Percentiles rank a stretch among this genome's conserved stretches.
Evolutionary conservation across 2,113 vertebrate genomes (phyloP).

Genomic region (Condylura cristata): DNA sequence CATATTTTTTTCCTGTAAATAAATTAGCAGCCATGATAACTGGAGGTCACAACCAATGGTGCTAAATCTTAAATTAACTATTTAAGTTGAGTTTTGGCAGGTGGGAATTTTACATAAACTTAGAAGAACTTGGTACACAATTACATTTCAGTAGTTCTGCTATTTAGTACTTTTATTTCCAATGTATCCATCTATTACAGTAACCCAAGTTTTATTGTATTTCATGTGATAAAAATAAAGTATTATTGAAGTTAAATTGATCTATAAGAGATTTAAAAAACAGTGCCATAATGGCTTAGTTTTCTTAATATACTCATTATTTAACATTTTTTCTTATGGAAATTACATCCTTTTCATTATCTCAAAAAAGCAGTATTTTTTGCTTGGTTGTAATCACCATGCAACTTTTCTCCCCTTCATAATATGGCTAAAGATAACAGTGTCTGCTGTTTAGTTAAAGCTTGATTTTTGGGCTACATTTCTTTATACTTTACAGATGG

Average conservation of each 20-base stretch:
- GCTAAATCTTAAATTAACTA: conserved; percentile 21
- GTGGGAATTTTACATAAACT: conserved; percentile 3
- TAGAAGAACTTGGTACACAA: conserved; percentile 17
- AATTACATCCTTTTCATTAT: conserved; percentile 37
- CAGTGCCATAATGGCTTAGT: background rate
- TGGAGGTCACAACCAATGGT: background rate
- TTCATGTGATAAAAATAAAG: background rate
- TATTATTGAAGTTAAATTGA: conserved; percentile 12
- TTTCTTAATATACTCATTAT: conserved; percentile 26
- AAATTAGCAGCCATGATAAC: background rate
- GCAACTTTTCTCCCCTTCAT: background rate
- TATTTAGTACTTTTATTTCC: conserved; percentile 42
- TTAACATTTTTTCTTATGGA: conserved; percentile 23
- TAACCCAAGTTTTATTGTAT: background rate
- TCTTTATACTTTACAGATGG: background rate
- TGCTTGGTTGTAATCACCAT: conserved; percentile 9
- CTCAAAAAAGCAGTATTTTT: conserved; percentile 17
- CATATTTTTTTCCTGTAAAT: conserved; percentile 36
- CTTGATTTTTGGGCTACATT: background rate
- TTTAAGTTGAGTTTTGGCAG: conserved; percentile 43
- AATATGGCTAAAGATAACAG: conserved; percentile 3
- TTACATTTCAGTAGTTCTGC: background rate
- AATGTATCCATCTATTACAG: background rate
- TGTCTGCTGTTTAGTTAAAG: background rate
- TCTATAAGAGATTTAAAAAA: conserved; percentile 24